phyloP scores from a whole-genome alignment of 2,797 vertebrate genomes.

The Enteromius argenteus region DNA sequence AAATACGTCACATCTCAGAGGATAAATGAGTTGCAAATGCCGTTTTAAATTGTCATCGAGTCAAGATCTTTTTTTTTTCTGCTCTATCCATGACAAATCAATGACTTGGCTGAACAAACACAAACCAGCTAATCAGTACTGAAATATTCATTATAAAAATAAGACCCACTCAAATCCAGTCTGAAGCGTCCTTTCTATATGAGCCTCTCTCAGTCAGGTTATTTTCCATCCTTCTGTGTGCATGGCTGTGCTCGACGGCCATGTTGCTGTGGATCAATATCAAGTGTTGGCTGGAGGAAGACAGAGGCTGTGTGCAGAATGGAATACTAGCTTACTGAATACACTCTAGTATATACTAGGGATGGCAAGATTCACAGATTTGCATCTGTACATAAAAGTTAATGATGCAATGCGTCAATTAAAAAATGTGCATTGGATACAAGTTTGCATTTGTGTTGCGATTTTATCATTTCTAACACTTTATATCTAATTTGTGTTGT shows the following conservation, averaged over 20 bases:
- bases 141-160: conserved; percentile 14
- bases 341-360: not conserved
- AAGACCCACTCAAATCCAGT: conserved; percentile 25
- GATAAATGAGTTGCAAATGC: not conserved
- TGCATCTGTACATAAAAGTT: too few species aligned
- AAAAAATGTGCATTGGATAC: too few species aligned
- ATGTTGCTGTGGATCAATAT: conserved; percentile 37
- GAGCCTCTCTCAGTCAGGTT: conserved; percentile 10
- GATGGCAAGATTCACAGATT: too few species aligned
- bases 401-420: too few species aligned
- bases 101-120: not conserved
- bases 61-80: not conserved
- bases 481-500: not conserved
- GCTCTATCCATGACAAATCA: conserved; percentile 13
- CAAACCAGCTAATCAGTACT: conserved; percentile 19
- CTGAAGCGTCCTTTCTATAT: conserved; percentile 5
- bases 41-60: not conserved
- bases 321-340: conserved; percentile 2
- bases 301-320: conserved; percentile 33
- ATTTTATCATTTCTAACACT: too few species aligned
- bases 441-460: too few species aligned
- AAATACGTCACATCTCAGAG: not conserved
- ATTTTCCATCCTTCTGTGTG: conserved; percentile 25
- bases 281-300: conserved; percentile 29
- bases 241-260: conserved; percentile 37